Percentiles rank a stretch among this genome's conserved stretches.
Conservation (phyloP, 2,888 invertebrate species). For the Drosophila yooni region DNA sequence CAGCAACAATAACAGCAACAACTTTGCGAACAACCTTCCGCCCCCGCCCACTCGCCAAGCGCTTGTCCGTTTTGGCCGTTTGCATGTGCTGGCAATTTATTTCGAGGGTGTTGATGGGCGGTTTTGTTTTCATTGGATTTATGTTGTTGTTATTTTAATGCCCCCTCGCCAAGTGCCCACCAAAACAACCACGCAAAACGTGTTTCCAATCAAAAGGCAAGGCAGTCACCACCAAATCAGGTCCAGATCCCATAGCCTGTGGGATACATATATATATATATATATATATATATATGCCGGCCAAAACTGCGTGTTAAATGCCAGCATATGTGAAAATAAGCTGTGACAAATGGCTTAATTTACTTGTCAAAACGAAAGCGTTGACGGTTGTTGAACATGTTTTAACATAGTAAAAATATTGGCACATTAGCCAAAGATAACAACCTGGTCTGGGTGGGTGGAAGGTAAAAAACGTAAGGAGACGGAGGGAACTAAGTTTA, state of each 20-base stretch:
- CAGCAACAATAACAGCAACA: constrained; percentile 53
- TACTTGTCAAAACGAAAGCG: constrained; percentile 73
- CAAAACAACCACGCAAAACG: constrained; percentile 57
- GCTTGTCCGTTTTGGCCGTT: constrained; percentile 22
- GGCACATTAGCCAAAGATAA: constrained; percentile 73
- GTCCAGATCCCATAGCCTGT: constrained; percentile 13
- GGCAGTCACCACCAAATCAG: constrained; percentile 50
- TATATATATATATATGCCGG: constrained; percentile 3
- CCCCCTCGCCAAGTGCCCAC: constrained; percentile 57
- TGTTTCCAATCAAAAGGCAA: constrained; percentile 74
- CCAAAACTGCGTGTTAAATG: constrained; percentile 82
- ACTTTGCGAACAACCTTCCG: constrained; percentile 37
- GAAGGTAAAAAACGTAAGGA: not conserved
- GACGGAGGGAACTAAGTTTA: constrained; percentile 13
- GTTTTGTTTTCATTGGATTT: constrained; percentile 84
- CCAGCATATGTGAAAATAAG: constrained; percentile 85
- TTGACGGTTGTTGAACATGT: constrained; percentile 62
- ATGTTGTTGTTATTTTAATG: constrained; percentile 80
- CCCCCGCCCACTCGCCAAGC: constrained; percentile 6
- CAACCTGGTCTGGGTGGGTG: constrained; percentile 34
- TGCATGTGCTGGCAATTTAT: constrained; percentile 68
- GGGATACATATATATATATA: not conserved
- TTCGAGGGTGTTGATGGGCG: constrained; percentile 83
- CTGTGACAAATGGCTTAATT: constrained; percentile 86
- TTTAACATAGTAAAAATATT: constrained; percentile 74